Conservation (phyloP, 2,888 invertebrate genomes). For the Tetragnatha montana region DNA sequence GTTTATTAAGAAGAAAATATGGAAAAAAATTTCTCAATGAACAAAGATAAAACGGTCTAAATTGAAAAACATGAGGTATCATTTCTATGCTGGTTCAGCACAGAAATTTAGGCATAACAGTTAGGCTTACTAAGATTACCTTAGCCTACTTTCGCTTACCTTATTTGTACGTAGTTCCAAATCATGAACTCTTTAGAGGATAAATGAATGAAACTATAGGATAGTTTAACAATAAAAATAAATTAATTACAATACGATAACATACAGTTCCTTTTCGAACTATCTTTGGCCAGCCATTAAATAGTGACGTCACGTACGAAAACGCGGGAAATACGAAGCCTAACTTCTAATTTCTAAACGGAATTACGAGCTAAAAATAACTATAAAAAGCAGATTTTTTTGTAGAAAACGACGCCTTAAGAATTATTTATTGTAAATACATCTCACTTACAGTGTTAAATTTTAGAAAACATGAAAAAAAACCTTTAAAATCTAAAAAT, state of each 20-base stretch:
- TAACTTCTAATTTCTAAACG: no score
- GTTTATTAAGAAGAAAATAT: neutral
- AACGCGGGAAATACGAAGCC: slow-evolving; percentile 57
- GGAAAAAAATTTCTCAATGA: neutral
- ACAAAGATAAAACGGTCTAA: neutral
- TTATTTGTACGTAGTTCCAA: slow-evolving; percentile 5
- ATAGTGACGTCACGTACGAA: slow-evolving; percentile 49
- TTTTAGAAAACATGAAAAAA: no score
- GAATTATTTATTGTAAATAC: no score
- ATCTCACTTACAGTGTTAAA: no score
- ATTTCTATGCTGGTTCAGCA: no score
- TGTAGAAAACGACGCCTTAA: no score
- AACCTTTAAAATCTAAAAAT: no score
- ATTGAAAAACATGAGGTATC: neutral
- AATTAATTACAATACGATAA: slow-evolving; percentile 18
- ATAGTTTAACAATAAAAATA: slow-evolving; percentile 4
- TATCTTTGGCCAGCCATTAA: slow-evolving; percentile 59
- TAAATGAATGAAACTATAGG: slow-evolving; percentile 4
- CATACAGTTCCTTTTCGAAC: slow-evolving; percentile 41
- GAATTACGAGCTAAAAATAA: no score
- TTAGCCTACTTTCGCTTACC: slow-evolving; percentile 41
- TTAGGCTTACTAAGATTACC: slow-evolving; percentile 59
- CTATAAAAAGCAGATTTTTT: no score
- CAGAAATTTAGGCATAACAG: slow-evolving; percentile 48
- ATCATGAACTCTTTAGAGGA: slow-evolving; percentile 38